These are phyloP conservation scores for Forbesichthys papilliferus DNA, from an alignment of 2,113 vertebrate species.

Conservation along the genomic window DNA sequence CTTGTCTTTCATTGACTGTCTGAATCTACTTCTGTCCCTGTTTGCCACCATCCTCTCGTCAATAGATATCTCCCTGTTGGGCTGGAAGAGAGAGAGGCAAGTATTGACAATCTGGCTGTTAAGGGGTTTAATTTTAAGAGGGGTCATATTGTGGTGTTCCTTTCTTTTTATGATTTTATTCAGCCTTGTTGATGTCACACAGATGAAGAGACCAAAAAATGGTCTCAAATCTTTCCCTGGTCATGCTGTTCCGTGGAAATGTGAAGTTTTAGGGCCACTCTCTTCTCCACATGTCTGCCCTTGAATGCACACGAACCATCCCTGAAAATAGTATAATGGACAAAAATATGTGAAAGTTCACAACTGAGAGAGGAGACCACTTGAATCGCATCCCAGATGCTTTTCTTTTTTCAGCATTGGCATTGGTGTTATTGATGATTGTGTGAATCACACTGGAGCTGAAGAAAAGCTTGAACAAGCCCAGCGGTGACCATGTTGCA, in stretches of 20 bases:
- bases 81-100: conserved; percentile 25
- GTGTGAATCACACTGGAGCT: background rate
- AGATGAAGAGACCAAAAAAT: conserved; percentile 27
- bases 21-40: conserved; percentile 1
- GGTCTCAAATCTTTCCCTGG: background rate
- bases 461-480: background rate
- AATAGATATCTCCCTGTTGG: conserved; percentile 1
- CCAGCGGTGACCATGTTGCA: no score
- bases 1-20: background rate
- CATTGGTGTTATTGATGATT: conserved; percentile 30
- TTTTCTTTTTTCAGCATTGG: background rate
- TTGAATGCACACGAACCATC: background rate
- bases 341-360: background rate
- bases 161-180: conserved; percentile 14
- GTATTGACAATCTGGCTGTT: background rate
- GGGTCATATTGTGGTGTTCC: conserved; percentile 16
- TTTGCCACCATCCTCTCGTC: conserved; percentile 29
- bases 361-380: background rate
- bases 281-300: background rate
- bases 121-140: conserved; percentile 23
- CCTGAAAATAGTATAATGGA: conserved; percentile 2
- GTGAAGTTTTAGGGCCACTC: background rate
- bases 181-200: conserved; percentile 22
- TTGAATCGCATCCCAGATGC: background rate
- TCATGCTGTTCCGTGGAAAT: conserved; percentile 21